These are phyloP conservation scores for Sigmodon hispidus DNA, from an alignment of 2,113 vertebrate genomes.

Conservation along the genomic window DNA sequence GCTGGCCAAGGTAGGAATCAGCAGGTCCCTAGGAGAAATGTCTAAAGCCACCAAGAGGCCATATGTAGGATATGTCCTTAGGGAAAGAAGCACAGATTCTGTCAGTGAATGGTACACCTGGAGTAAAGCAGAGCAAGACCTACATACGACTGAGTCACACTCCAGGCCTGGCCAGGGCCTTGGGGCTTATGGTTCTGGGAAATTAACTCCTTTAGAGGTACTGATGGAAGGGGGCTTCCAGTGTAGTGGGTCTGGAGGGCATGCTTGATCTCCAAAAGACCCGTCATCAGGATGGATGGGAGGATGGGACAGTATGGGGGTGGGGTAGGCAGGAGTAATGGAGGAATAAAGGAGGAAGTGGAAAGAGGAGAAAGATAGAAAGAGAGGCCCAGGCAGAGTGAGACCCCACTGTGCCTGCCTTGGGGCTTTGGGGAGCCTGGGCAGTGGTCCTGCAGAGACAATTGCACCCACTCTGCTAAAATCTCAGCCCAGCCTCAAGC, in stretches of 20 bases:
- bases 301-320: constrained; percentile 13
- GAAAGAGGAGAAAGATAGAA: constrained; percentile 67
- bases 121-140: constrained; percentile 21
- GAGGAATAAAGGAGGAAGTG: constrained; percentile 9
- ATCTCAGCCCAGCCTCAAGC: constrained; percentile 72
- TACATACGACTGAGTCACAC: constrained; percentile 26
- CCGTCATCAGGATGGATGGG: constrained; percentile 22
- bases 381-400: constrained; percentile 69
- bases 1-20: constrained; percentile 11
- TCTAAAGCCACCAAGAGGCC: not conserved
- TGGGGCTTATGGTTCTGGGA: constrained; percentile 3
- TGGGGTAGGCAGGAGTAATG: not conserved
- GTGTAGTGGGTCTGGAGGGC: not conserved
- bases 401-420: constrained; percentile 76
- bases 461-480: constrained; percentile 58
- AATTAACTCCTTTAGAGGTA: constrained; percentile 47
- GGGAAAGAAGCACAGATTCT: constrained; percentile 11
- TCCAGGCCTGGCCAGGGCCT: constrained; percentile 37
- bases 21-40: constrained; percentile 9
- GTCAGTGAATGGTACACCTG: not conserved
- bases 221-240: not conserved
- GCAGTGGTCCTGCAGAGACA: constrained; percentile 75
- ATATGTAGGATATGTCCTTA: not conserved
- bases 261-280: constrained; percentile 57
- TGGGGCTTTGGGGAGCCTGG: constrained; percentile 76